Evolutionary conservation across 2,888 invertebrate genomes (phyloP).

Genomic region (Chymomyza amoena): DNA sequence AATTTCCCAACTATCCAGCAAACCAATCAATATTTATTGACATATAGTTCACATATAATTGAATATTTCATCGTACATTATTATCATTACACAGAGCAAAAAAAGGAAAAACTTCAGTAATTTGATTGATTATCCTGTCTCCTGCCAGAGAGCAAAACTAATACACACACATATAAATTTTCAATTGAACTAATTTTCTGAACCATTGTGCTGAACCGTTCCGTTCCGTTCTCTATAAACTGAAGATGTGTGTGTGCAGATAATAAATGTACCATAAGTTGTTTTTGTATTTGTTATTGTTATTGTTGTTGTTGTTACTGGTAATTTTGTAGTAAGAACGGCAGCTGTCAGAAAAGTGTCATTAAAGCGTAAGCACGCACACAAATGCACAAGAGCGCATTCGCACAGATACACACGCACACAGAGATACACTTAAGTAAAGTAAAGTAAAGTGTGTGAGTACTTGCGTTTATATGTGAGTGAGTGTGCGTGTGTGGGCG

Average conservation of each 20-base stretch:
- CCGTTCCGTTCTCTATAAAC: neutral
- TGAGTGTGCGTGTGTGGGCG: neutral
- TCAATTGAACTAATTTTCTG: neutral
- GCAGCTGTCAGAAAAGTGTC: conserved; percentile 49
- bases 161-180: neutral
- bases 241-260: conserved; percentile 24
- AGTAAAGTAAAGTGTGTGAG: neutral
- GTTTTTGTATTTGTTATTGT: neutral
- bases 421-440: neutral
- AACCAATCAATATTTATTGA: neutral
- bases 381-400: neutral
- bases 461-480: neutral
- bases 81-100: neutral
- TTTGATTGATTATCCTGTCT: neutral
- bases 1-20: neutral
- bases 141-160: neutral
- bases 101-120: neutral
- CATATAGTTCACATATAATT: neutral
- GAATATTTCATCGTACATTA: neutral
- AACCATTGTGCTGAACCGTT: neutral
- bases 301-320: neutral
- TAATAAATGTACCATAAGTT: conserved; percentile 46
- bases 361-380: conserved; percentile 43
- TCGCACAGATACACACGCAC: neutral
- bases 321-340: neutral